Evolutionary conservation across 1,140 invertebrate genomes (phyloP), one percentile per base, ranked within the genome.

Genomic region (Drosophila kanapiae): DNA sequence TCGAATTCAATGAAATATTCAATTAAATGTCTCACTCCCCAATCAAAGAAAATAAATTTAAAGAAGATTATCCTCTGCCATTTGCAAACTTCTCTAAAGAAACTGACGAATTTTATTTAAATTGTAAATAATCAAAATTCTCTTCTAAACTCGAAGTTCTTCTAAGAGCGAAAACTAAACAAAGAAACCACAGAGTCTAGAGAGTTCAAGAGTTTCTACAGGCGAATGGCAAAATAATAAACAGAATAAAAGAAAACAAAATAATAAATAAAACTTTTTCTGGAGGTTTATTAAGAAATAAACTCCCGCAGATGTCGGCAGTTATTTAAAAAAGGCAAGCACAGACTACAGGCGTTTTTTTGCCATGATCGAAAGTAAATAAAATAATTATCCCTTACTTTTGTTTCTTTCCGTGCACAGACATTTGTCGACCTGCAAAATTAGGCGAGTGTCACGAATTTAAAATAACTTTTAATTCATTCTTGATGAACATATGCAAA

Each of bases 391-490:
- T 35, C 7, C 23, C 14, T n/a, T 14, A 14, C 9, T 3, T 9
- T 6, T 16, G 14, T 16, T 43, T 65, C 16, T 42, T 6, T 6
- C 54, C 14, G 54, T 74, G 68, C 68, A 63, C 51, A 58, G 23
- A 48, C 18, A 51, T 33, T 69, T 53, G 60, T 56, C 71, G 75
- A 88, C 75, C 74, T 81, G 71, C 70, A 85, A 90, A 90, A 90
- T 90, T 90, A 88, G 85, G 85, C 85, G 86, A 90, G 78, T 90
- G 85, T 90, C 85, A 90, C 85, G 85, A 90, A 90, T 90, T 90
- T 90, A 90, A 90, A 90, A 90, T 90, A 90, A 90, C 85, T 90
- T 90, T 90, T 90, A 90, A 90, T 90, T 90, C 86, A 90, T 90
- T 90, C 85, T 90, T 90, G 85, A 90, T 90, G 85, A 90, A 80